These are phyloP conservation scores for Saguinus imperator DNA, from an alignment of 2,113 vertebrate species.

Conservation along the genomic window DNA sequence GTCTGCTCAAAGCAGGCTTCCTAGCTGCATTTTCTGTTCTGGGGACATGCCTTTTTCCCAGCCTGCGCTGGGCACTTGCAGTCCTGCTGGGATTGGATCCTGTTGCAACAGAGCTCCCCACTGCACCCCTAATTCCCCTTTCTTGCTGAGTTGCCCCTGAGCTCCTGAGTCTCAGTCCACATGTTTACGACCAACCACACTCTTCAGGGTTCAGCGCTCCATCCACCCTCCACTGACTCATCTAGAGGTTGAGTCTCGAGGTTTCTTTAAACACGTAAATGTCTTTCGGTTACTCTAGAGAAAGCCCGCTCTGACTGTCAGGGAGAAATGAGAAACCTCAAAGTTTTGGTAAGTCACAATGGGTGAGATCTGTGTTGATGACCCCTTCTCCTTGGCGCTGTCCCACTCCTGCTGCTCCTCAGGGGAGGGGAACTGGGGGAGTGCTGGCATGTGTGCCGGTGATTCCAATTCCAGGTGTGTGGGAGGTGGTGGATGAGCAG, in stretches of 20 bases:
- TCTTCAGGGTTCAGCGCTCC: background rate
- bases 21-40: background rate
- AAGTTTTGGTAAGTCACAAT: background rate
- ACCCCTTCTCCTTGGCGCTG: background rate
- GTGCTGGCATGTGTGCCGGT: background rate
- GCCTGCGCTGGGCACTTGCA: background rate
- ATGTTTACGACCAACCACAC: background rate
- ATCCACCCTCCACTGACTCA: conserved; percentile 45
- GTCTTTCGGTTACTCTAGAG: conserved; percentile 63
- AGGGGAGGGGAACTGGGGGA: background rate
- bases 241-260: conserved; percentile 27
- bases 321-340: conserved; percentile 62
- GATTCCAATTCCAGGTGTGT: background rate
- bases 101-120: background rate
- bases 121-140: background rate
- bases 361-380: background rate
- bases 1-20: background rate
- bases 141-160: background rate
- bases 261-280: conserved; percentile 44
- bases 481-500: background rate
- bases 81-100: background rate
- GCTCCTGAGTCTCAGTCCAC: background rate
- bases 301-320: conserved; percentile 71
- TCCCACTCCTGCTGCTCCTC: background rate
- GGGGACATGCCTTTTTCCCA: background rate